Base-by-base conservation (phyloP, 2,113 vertebrate genomes). In the Cygnus atratus region DNA sequence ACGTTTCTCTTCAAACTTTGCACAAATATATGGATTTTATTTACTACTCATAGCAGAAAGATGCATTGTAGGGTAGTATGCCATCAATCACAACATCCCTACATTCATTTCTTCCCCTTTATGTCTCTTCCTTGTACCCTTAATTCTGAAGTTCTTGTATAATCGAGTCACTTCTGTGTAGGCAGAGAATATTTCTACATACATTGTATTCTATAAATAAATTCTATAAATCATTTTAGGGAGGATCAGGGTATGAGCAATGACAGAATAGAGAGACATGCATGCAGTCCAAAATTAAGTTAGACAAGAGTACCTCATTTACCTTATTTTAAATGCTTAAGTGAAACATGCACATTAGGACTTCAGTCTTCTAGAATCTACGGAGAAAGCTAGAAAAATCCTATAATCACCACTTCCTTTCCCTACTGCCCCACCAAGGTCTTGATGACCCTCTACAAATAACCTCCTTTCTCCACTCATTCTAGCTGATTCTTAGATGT, bases 241-340 rank as follows among this genome's bases (percentile, higher is more conserved):
- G 21, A 92, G 28, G 11, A 75, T 52, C 17, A 50, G 24, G 9
- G 5, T 57, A 29, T 46, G 33, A 59, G 29, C 58, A 10, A 13
- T 1, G 6, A 85, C 13, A 71, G 29, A 89, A 75, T 0, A 74
- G 19, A 72, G 10, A 63, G 18, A 65, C 1, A 29, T 18, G 6
- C 28, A 44, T 0, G 0, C 25, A 62, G 52, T 19, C 44, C 12
- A 8, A n/a, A 77, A 62, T 13, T 6, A 44, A 52, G 24, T 31
- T 35, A 87, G 52, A 52, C 4, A 6, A 16, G 25, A 58, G 31
- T 50, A 33, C 22, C 54, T 76, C 15, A 4, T 20, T 57, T 79
- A 22, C 9, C 8, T 79, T 61, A 39, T 19, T 52, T 61, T 37
- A 71, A 75, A 79, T 8, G 13, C 29, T 63, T 52, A n/a, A 84